Evolutionary conservation across 2,797 vertebrate genomes (phyloP), one percentile per base, ranked within the genome.

Genomic region (Pseudochirops corinnae): DNA sequence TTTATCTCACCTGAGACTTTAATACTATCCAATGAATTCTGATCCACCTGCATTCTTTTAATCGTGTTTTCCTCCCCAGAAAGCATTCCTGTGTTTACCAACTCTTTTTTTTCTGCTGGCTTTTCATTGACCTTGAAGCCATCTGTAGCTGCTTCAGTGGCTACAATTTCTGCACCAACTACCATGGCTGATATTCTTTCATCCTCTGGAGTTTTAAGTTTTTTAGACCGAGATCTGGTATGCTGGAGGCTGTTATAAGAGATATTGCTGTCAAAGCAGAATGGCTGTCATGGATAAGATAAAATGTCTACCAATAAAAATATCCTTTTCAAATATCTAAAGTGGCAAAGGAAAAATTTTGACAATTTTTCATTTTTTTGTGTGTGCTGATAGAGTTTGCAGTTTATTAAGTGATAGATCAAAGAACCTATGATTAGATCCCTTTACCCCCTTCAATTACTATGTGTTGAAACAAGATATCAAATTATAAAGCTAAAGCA

Each of bases 141-240:
- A 98, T 98, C 98, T 98, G 97, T 95, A 98, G 97, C 97, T 98
- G 96, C 96, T 97, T 97, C 94, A 96, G 93, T 93, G 29, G 95
- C 98, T 97, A 96, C 94, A 62, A 98, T 97, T 97, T 99, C 99
- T 97, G 98, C 95, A 96, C 92, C 98, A 95, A 98, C 97, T 0
- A 98, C 98, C 97, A 99, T n/a, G 98, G 98, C 97, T 98, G 98
- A 98, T 96, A 98, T 90, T 98, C 97, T 98, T 97, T 98, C 98
- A 67, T 98, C 99, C 97, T 99, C 99, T 93, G 98, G 98, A 96
- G 99, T 99, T 98, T 99, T 99, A 98, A 99, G 99, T 95, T 99
- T 99, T 98, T 99, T 99, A 98, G 99, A 99, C 98, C 98, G 99
- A 98, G 99, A 99, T 97, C 99, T 99, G 94, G 98, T 98, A 82